phyloP scores from a whole-genome alignment of 1,140 invertebrate genomes.

The Bradysia coprophila region DNA sequence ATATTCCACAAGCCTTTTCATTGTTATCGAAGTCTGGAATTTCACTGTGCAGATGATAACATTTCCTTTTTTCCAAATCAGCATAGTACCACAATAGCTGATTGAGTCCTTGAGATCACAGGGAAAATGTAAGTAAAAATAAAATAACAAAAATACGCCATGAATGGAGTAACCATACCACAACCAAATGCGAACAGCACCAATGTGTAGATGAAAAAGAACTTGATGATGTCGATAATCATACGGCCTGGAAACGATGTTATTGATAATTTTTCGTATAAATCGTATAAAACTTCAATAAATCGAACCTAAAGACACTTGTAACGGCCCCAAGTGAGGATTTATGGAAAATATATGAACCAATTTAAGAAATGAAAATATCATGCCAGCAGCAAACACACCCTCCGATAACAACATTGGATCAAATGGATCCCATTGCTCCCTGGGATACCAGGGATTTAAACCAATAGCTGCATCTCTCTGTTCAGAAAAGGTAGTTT shows the following conservation, averaged over 20 bases:
- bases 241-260: slow-evolving; percentile 60
- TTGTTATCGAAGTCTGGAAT: slow-evolving; percentile 54
- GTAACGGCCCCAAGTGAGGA: slow-evolving; percentile 78
- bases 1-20: slow-evolving; percentile 65
- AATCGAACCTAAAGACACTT: slow-evolving; percentile 19
- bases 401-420: slow-evolving; percentile 87
- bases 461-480: slow-evolving; percentile 48
- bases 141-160: background rate
- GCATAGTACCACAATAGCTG: slow-evolving; percentile 92
- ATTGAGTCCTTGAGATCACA: slow-evolving; percentile 46
- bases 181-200: slow-evolving; percentile 81
- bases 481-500: too few species aligned
- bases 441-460: slow-evolving; percentile 64
- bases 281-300: too few species aligned
- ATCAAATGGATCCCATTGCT: slow-evolving; percentile 84
- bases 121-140: background rate
- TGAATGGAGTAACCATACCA: slow-evolving; percentile 29
- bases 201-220: slow-evolving; percentile 82
- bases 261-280: too few species aligned
- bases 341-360: slow-evolving; percentile 94
- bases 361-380: slow-evolving; percentile 84
- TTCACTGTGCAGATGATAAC: slow-evolving; percentile 50
- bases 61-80: slow-evolving; percentile 69
- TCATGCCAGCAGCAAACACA: slow-evolving; percentile 86
- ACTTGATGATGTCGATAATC: slow-evolving; percentile 86